These are phyloP conservation scores for Ceyx margarethae DNA, from an alignment of 2,113 vertebrate species.

Conservation along the genomic window DNA sequence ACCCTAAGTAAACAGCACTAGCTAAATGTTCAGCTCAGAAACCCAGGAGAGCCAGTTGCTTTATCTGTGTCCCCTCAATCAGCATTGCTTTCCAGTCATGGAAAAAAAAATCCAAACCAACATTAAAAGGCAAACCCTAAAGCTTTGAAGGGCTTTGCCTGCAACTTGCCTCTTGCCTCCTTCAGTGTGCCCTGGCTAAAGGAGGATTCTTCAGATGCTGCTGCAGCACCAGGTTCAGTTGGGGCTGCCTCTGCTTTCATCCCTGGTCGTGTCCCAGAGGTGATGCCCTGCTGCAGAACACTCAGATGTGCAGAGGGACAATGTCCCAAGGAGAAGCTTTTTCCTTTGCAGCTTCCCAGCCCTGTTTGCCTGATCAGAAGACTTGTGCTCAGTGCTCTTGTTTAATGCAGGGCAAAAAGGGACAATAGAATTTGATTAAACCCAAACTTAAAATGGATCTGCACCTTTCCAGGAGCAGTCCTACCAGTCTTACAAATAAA, in stretches of 20 bases:
- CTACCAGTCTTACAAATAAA: not conserved
- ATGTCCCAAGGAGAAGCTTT: not conserved
- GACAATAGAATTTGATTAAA: not conserved
- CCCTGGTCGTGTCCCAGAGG: not conserved
- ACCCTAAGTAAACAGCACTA: not conserved
- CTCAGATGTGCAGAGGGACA: not conserved
- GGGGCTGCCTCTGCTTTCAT: not conserved
- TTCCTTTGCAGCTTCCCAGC: not conserved
- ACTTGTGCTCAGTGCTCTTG: not conserved
- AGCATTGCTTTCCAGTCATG: not conserved
- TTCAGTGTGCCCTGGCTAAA: not conserved
- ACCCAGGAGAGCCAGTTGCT: not conserved
- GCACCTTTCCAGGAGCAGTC: not conserved
- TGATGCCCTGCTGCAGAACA: not conserved
- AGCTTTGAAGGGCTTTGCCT: not conserved
- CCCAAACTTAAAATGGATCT: not conserved
- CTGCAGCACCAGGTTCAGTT: not conserved
- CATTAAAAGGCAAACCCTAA: not conserved
- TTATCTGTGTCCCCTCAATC: accelerated
- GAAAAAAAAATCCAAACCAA: not conserved
- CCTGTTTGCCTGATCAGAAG: not conserved
- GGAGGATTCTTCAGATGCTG: not conserved
- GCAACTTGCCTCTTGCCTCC: accelerated
- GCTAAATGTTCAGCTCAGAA: not conserved
- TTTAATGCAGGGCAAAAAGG: not conserved